phyloP scores from a whole-genome alignment of 2,888 invertebrate species.

The Periphyllus acericola region DNA sequence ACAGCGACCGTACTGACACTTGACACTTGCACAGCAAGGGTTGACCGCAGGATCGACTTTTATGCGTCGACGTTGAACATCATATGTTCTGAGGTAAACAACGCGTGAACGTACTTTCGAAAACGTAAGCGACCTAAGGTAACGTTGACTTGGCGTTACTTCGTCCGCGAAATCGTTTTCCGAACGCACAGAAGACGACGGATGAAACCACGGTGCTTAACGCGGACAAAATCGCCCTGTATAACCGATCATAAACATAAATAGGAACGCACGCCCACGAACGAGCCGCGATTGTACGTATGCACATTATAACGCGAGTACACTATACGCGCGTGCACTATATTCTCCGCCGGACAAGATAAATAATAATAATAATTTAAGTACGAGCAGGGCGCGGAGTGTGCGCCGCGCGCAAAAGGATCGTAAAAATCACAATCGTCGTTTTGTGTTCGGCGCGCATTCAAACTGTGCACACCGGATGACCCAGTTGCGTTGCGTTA shows the following conservation, averaged over 20 bases:
- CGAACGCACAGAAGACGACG: no score
- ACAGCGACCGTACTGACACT: no score
- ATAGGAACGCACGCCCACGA: conserved; percentile 16
- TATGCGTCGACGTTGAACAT: no score
- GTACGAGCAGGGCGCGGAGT: not conserved
- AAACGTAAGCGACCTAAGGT: no score
- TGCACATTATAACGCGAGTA: not conserved
- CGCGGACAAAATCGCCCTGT: no score
- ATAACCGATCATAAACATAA: not conserved
- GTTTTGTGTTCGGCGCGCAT: not conserved
- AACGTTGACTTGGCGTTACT: no score
- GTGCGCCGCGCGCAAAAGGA: not conserved
- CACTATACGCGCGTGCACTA: not conserved
- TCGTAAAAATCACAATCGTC: conserved; percentile 22
- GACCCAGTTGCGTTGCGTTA: conserved; percentile 51
- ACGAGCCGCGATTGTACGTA: not conserved
- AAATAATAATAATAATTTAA: conserved; percentile 14
- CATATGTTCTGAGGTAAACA: no score
- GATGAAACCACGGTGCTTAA: not conserved
- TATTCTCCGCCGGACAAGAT: not conserved
- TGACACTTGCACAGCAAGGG: no score
- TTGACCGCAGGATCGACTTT: no score
- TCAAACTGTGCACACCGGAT: not conserved
- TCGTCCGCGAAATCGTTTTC: no score
- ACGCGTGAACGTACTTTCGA: no score